Base-by-base conservation (phyloP, 2,888 invertebrate genomes). In the Ormyrus pomaceus region DNA sequence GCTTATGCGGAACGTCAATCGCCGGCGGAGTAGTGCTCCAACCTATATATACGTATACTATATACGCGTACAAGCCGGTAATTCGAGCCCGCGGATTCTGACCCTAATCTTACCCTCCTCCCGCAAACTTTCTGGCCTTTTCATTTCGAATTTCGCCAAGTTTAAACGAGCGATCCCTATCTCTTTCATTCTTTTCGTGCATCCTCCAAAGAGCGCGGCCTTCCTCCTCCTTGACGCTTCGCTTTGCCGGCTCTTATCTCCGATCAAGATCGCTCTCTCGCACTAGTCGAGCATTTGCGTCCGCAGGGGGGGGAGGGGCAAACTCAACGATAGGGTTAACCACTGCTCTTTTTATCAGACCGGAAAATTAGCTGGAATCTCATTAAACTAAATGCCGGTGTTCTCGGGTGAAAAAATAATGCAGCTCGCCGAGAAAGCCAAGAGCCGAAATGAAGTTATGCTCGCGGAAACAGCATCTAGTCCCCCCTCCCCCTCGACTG, bases 111-210 rank as follows among this genome's bases (percentile, higher is more conserved):
- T 79, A 50, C 61, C 64, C 68, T 34, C 3, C 34, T 4, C 34
- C 34, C 4, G 34, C 77, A 76, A 83, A 80, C 80, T 82, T 75
- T 73, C 71, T 80, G 70, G 76, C 77, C 82, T 83, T 81, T 84
- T 83, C 83, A 84, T 86, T 85, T 83, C 64, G 78, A 81, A 84
- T 85, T 84, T 83, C 58, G 13, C 83, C 77, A 85, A 85, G 79
- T 85, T 86, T 85, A 85, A 86, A 86, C 85, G 85, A 86, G 83
- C 83, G 84, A 85, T 85, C 53, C 19, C 56, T 68, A 73, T 78
- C 72, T 55, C 46, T 83, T 10, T 53, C 62, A 70, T 76, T 76
- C 69, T 69, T 69, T 69, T 70, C 69, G 34, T 70, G 62, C 50
- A 3, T 75, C 34, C 19, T 7, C 6, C 4, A 13, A 34, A 34